Evolutionary conservation across 2,888 invertebrate genomes (phyloP), one percentile per base, ranked within the genome.

Genomic region (Watsonalla cultraria): DNA sequence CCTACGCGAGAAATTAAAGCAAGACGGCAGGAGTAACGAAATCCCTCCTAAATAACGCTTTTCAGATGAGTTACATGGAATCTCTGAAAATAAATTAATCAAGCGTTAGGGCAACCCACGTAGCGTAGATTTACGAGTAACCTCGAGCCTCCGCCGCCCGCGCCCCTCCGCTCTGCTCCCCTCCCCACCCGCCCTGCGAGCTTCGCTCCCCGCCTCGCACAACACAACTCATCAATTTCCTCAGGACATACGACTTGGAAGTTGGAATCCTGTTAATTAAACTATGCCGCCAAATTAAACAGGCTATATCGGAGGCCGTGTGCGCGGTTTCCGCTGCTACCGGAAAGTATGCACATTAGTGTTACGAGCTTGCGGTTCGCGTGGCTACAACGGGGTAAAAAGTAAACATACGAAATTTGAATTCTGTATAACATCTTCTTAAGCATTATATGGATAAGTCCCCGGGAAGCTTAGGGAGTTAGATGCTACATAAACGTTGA

Each of bases 171-270:
- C 48, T 11, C 46, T 15, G 35, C 42, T 45, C 47, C 46, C 53
- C 52, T 46, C 9, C 13, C 50, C 53, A 52, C 51, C 45, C 59
- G 54, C 54, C 54, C 57, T 57, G 49, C 56, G 51, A 47, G 51
- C 57, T 52, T 15, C 15, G 33, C 47, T 5, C 14, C 56, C 51
- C 62, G 63, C 51, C 59, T 69, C 68, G 53, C 74, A 72, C 77
- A 75, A 86, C 80, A 84, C 84, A 80, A 80, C 82, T 86, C 88
- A 89, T 88, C 85, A 86, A 88, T 88, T 87, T 82, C 77, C 78
- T 76, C 67, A 82, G 79, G 80, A 83, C 84, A 82, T 72, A 78
- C 76, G 72, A 77, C 80, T 85, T 72, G 80, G 82, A 84, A 77
- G 80, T 85, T 72, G 80, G 82, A 84, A 82, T 82, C 75, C 77